phyloP scores from a whole-genome alignment of 2,113 vertebrate genomes.

The Microcebus griseorufus region DNA sequence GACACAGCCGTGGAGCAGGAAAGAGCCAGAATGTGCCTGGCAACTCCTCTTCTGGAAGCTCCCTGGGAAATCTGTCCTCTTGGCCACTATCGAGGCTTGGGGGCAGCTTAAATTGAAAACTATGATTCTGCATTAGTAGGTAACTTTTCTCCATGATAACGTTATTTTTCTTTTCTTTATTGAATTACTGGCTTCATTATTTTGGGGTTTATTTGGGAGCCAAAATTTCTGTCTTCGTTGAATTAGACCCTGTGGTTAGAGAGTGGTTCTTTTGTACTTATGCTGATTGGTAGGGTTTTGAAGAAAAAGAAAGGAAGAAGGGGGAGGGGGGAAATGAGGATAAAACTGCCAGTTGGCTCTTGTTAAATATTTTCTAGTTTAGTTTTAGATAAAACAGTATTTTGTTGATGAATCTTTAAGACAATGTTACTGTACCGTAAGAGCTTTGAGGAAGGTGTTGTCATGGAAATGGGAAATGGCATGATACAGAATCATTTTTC shows the following conservation, averaged over 20 bases:
- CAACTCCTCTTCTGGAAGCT: background rate
- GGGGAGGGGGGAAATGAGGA: background rate
- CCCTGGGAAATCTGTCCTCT: background rate
- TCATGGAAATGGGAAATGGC: background rate
- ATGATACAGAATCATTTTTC: background rate
- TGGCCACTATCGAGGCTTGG: background rate
- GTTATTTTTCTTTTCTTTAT: background rate
- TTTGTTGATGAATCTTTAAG: background rate
- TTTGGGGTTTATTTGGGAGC: constrained; percentile 35
- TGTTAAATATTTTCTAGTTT: constrained; percentile 15
- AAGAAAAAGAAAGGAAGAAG: constrained; percentile 11
- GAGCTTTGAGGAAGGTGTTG: background rate
- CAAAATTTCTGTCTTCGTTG: constrained; percentile 54
- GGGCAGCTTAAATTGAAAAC: background rate
- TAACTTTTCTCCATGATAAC: background rate
- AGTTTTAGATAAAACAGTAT: constrained; percentile 11
- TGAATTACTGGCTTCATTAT: background rate
- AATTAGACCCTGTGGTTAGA: constrained; percentile 39
- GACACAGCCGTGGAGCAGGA: background rate
- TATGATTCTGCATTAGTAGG: background rate
- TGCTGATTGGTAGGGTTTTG: background rate
- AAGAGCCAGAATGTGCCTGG: background rate
- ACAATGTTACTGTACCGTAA: background rate
- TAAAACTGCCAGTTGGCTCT: background rate
- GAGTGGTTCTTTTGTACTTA: constrained; percentile 51